Evolutionary conservation across 2,888 invertebrate species (phyloP).

Genomic region (Cheilosia scutellata): DNA sequence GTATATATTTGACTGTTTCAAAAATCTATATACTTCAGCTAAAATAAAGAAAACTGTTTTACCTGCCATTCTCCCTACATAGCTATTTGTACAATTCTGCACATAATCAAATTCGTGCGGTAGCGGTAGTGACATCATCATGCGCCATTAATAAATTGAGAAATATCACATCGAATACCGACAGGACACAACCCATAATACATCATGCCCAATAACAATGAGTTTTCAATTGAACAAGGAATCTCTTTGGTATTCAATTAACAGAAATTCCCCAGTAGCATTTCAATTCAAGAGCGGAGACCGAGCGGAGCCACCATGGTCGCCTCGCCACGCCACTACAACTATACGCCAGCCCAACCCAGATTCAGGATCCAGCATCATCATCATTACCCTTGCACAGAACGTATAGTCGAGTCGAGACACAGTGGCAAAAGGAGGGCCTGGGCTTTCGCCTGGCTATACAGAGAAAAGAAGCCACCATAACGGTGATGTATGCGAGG

Average conservation of each 20-base stretch:
- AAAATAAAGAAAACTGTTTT: no score
- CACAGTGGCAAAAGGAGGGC: neutral
- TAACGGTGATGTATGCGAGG: conserved; percentile 72
- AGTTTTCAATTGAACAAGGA: conserved; percentile 78
- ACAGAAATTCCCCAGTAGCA: conserved; percentile 76
- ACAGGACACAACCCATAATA: conserved; percentile 69
- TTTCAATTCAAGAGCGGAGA: conserved; percentile 63
- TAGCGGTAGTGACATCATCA: conserved; percentile 57
- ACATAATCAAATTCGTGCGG: conserved; percentile 34
- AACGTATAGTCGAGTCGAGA: neutral
- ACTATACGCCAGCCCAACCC: no score
- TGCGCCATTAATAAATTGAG: conserved; percentile 76
- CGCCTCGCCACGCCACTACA: conserved; percentile 17
- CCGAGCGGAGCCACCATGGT: conserved; percentile 56
- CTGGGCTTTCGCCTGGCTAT: neutral
- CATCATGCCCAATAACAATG: conserved; percentile 76
- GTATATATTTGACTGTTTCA: no score
- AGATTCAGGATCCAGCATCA: neutral
- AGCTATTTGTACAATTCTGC: conserved; percentile 1
- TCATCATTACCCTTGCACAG: conserved; percentile 40
- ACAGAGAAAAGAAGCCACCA: conserved; percentile 70
- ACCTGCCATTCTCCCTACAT: neutral
- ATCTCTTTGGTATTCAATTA: conserved; percentile 78
- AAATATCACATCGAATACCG: conserved; percentile 73
- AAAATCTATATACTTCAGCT: no score